These are phyloP conservation scores for Pelobates cultripes DNA, from an alignment of 2,797 vertebrate species.

Conservation along the genomic window DNA sequence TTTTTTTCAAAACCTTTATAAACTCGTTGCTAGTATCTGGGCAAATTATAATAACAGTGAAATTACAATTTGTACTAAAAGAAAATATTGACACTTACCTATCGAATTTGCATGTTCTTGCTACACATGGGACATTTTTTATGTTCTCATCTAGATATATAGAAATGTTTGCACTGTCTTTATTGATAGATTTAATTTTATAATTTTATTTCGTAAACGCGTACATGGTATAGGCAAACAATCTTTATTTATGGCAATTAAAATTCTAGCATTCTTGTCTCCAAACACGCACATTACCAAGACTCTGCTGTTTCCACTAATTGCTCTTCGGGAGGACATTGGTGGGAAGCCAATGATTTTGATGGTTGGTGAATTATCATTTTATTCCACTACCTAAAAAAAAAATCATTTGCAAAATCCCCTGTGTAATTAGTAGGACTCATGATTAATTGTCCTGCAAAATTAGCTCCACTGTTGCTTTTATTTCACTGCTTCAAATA, in stretches of 20 bases:
- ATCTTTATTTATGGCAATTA: slow-evolving; percentile 93
- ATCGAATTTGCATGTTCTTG: too few relatives aligned
- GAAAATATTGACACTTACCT: too few relatives aligned
- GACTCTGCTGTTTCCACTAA: slow-evolving; percentile 90
- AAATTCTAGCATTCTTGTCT: slow-evolving; percentile 88
- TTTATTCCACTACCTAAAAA: slow-evolving; percentile 81
- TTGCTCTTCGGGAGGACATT: slow-evolving; percentile 95
- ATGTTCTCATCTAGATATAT: too few relatives aligned
- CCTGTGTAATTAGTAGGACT: slow-evolving; percentile 97
- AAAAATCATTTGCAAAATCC: slow-evolving; percentile 99
- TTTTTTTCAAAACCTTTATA: slow-evolving; percentile 49
- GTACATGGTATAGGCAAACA: slow-evolving; percentile 84
- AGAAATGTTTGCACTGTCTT: too few relatives aligned
- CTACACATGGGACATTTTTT: too few relatives aligned
- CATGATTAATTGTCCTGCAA: slow-evolving; percentile 99
- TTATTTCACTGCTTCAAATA: slow-evolving; percentile 99
- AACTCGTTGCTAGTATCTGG: too few relatives aligned
- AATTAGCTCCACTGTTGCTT: slow-evolving; percentile 98
- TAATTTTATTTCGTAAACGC: slow-evolving; percentile 78
- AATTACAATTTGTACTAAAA: too few relatives aligned
- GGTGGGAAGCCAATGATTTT: slow-evolving; percentile 94
- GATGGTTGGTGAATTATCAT: slow-evolving; percentile 95
- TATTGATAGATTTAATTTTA: slow-evolving; percentile 56
- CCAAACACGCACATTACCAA: slow-evolving; percentile 94
- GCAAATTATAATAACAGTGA: too few relatives aligned